These are phyloP conservation scores for Latrodectus geometricus DNA, from an alignment of 1,140 invertebrate species.

Conservation along the genomic window DNA sequence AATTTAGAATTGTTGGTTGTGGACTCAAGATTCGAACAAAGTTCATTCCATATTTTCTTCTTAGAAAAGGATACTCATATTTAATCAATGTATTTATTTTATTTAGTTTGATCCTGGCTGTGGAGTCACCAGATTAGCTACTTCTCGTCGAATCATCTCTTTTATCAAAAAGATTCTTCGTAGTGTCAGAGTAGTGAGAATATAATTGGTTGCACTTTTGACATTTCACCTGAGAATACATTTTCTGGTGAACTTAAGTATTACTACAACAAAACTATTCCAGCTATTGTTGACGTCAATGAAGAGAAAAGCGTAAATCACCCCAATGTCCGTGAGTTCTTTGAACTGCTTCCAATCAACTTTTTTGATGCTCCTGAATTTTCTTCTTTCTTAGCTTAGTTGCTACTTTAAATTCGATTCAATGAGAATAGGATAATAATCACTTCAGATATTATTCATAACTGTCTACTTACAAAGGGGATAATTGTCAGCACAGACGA, in stretches of 20 bases:
- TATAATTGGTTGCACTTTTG: conserved; percentile 3
- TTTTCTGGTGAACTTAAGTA: background rate
- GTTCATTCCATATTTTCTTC: conserved; percentile 12
- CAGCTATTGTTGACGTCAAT: background rate
- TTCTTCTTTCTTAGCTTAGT: background rate
- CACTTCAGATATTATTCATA: no score
- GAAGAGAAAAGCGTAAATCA: background rate
- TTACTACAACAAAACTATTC: background rate
- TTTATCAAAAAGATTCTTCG: background rate
- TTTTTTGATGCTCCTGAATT: conserved; percentile 11
- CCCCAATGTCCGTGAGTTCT: background rate
- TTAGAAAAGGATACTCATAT: conserved; percentile 14
- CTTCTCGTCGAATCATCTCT: conserved; percentile 8
- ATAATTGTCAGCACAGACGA: no score
- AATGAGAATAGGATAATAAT: no score
- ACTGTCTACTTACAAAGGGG: no score
- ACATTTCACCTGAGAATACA: conserved; percentile 4
- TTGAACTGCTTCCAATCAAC: background rate
- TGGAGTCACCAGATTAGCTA: background rate
- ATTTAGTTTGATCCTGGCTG: conserved; percentile 1
- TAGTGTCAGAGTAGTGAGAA: conserved; percentile 9
- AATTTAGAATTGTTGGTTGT: conserved; percentile 21
- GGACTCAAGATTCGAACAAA: conserved; percentile 20
- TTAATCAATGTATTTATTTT: conserved; percentile 29
- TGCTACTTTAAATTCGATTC: no score